Evolutionary conservation across 2,888 invertebrate genomes (phyloP).

Genomic region (Zaprionus lineosus): DNA sequence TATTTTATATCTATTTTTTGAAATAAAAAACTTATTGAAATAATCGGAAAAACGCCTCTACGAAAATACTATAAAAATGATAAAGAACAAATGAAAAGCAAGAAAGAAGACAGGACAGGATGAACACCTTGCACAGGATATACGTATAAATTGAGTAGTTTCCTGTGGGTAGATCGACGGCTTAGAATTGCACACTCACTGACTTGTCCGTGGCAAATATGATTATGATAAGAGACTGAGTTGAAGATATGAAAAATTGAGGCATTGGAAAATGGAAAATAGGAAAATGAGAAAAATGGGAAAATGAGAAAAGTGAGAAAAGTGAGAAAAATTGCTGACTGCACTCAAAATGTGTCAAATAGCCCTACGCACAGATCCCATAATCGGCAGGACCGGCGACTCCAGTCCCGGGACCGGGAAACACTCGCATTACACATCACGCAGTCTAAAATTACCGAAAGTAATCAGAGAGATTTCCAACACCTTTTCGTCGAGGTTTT

Average conservation of each 20-base stretch:
- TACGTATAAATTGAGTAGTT: conserved; percentile 68
- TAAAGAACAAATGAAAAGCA: conserved; percentile 13
- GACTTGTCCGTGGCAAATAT: conserved; percentile 65
- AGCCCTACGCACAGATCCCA: conserved; percentile 1
- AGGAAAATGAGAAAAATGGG: conserved; percentile 11
- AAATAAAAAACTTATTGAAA: conserved; percentile 8
- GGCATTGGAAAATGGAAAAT: conserved; percentile 17
- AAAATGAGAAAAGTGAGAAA: conserved; percentile 3
- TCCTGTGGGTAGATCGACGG: conserved; percentile 48
- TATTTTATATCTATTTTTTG: background rate
- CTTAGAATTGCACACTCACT: conserved; percentile 68
- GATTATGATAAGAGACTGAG: conserved; percentile 61
- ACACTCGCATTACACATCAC: conserved; percentile 59
- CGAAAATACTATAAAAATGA: conserved; percentile 48
- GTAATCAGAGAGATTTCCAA: conserved; percentile 76
- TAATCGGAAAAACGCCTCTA: conserved; percentile 13
- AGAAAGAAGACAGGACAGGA: background rate
- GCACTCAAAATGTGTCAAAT: conserved; percentile 35
- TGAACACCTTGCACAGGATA: conserved; percentile 59
- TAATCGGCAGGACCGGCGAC: too few relatives aligned
- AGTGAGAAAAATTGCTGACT: conserved; percentile 14
- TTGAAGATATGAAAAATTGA: too few relatives aligned
- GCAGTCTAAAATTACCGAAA: conserved; percentile 59
- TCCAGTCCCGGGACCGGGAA: conserved; percentile 13
- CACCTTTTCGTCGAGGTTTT: conserved; percentile 56